phyloP scores from a whole-genome alignment of 2,113 vertebrate genomes.

The Podilymbus podiceps region DNA sequence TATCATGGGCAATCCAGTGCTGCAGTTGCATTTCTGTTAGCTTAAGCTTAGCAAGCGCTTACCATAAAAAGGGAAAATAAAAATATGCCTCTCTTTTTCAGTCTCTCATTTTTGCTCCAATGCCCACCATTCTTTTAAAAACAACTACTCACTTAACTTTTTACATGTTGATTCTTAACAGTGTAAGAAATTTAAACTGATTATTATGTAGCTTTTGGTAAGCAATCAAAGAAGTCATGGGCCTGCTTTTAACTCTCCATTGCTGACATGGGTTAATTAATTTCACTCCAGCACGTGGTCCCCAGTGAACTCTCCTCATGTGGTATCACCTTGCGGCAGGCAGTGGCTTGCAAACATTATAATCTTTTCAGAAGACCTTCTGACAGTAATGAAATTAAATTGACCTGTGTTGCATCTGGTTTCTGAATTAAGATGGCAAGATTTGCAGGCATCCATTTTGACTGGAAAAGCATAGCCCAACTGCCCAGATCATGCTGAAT shows the following conservation, averaged over 20 bases:
- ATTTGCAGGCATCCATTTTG: constrained; percentile 14
- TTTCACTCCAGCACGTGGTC: constrained; percentile 20
- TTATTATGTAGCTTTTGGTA: neutral
- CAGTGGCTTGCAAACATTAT: constrained; percentile 24
- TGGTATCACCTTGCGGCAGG: neutral
- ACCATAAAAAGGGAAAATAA: constrained; percentile 24
- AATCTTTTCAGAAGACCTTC: constrained; percentile 50
- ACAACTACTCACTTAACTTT: neutral
- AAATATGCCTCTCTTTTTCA: neutral
- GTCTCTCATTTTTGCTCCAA: neutral
- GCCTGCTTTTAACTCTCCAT: neutral
- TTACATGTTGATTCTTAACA: neutral
- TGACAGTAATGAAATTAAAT: constrained; percentile 69
- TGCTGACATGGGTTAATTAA: constrained; percentile 59
- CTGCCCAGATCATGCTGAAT: neutral
- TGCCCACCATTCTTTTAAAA: neutral
- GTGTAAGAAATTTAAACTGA: neutral
- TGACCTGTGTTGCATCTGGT: constrained; percentile 50
- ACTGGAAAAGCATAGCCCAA: neutral
- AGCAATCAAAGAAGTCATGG: neutral
- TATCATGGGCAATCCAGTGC: constrained; percentile 3
- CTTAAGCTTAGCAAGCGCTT: constrained; percentile 54
- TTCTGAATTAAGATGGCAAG: constrained; percentile 54
- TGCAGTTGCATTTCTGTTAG: constrained; percentile 16
- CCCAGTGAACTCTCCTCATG: constrained; percentile 16